Base-by-base conservation (phyloP, 2,888 invertebrate genomes). In the Trimorus sp. region DNA sequence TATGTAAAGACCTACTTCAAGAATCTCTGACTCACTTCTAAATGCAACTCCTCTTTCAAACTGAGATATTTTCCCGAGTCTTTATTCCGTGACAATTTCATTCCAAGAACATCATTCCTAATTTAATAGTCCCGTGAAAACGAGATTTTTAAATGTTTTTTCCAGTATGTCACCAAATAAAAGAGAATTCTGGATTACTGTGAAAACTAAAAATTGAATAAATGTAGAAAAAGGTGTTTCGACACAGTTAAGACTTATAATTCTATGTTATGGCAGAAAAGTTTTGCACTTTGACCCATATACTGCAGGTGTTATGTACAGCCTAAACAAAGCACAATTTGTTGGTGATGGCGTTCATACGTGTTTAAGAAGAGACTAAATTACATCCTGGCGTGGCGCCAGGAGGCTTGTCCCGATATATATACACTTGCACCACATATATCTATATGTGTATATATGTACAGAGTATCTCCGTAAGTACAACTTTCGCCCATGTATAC, bases 281-380 rank as follows among this genome's bases (percentile, higher is more conserved):
- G 53, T 62, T 69, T 62, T 66, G 54, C 37, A 53, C 45, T 66
- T 58, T 75, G 65, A 65, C 71, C 75, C 37, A 78, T 58, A 79
- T 78, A 79, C 53, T 58, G 60, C 78, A 79, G 77, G 73, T 82
- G 78, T 79, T 78, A 71, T 56, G 54, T 66, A 59, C 38, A 48
- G 49, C 69, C 66, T 68, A 79, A 79, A 83, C 79, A 83, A 83
- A 79, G 79, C 73, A 68, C 74, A 63, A 71, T 79, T 79, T 79
- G 79, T 76, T 71, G 56, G 69, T 70, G 76, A 69, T 74, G 68
- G 79, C 58, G 69, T 70, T 76, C 74, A 77, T 77, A 79, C 74
- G 75, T 74, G 70, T 73, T 73, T 65, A 76, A 79, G 76, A 79
- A 77, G 69, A 79, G 65, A 69, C 77, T 76, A 77, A 79, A 79